phyloP scores from a whole-genome alignment of 2,113 vertebrate genomes.

The Nestor notabilis region DNA sequence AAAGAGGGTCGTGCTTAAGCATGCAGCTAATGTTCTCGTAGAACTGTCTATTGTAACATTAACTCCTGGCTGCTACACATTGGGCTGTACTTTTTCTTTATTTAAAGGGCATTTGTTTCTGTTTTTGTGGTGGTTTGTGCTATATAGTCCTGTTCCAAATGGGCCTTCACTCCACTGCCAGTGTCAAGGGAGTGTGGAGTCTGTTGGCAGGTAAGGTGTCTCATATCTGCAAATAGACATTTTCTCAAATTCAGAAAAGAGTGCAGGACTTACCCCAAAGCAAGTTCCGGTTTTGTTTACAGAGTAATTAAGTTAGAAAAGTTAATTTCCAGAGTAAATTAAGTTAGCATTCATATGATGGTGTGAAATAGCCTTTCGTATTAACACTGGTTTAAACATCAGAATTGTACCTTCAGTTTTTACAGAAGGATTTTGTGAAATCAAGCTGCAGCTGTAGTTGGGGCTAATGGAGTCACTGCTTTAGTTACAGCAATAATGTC shows the following conservation, averaged over 20 bases:
- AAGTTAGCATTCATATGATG: neutral
- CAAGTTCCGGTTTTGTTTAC: neutral
- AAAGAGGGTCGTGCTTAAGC: neutral
- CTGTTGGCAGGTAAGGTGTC: neutral
- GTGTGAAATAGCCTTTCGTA: neutral
- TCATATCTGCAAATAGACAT: neutral
- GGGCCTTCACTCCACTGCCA: neutral
- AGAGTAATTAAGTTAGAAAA: neutral
- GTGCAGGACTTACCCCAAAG: neutral
- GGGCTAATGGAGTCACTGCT: neutral
- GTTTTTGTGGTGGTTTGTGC: neutral
- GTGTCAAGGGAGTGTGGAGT: neutral
- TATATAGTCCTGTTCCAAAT: neutral
- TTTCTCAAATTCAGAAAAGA: neutral
- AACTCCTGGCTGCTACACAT: neutral
- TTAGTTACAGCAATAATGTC: slow-evolving; percentile 23
- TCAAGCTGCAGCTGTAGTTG: neutral
- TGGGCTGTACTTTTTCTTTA: neutral
- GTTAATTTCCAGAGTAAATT: neutral
- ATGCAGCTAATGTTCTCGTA: neutral
- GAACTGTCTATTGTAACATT: neutral
- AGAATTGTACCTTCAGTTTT: neutral
- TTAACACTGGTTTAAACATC: neutral
- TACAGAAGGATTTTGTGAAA: slow-evolving; percentile 3
- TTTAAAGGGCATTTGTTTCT: neutral